Evolutionary conservation across 2,797 vertebrate genomes (phyloP), one percentile per base, ranked within the genome.

Genomic region (Lepus oiostolus): DNA sequence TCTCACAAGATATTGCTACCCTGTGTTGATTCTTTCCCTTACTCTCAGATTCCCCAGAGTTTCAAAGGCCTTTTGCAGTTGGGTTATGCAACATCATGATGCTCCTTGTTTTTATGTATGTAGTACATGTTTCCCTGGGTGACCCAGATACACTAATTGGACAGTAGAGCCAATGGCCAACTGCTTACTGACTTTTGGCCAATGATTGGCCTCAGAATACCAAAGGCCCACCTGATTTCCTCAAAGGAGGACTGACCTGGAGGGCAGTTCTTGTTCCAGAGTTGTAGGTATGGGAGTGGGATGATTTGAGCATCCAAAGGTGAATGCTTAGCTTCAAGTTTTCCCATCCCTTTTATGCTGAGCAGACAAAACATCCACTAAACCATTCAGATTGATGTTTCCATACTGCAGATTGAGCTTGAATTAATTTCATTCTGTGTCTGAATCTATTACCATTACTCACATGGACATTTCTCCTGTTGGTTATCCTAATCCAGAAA

Each of bases 341-440:
- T 85, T 67, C 32, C 54, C 60, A 16, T 14, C 3, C 0, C 30
- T 90, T 84, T 62, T 67, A 79, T 76, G 32, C 38, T 70, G 0
- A 77, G 67, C 30, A 70, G 65, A 77, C 28, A 42, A 81, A 93
- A 81, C 30, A 62, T 12, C 19, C 30, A 14, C 35, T 84, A 47
- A 72, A 17, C 21, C 28, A 35, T 28, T 86, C n/a, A 88, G 14
- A 92, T n/a, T 22, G 85, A 58, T 4, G 13, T 68, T 91, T 94
- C 65, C 60, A 32, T 24, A 63, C 22, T 14, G 8, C 21, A 35
- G 7, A 9, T 62, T 80, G 38, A 77, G 54, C 58, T 0, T 58
- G 52, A 90, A 75, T 90, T 80, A 74, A 58, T 17, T 92, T 89
- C 62, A 17, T 77, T 77, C 79, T 67, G 28, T 54, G n/a, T 80